Evolutionary conservation across 1,140 invertebrate genomes (phyloP), one percentile per base, ranked within the genome.

Genomic region (Lepidurus apus): DNA sequence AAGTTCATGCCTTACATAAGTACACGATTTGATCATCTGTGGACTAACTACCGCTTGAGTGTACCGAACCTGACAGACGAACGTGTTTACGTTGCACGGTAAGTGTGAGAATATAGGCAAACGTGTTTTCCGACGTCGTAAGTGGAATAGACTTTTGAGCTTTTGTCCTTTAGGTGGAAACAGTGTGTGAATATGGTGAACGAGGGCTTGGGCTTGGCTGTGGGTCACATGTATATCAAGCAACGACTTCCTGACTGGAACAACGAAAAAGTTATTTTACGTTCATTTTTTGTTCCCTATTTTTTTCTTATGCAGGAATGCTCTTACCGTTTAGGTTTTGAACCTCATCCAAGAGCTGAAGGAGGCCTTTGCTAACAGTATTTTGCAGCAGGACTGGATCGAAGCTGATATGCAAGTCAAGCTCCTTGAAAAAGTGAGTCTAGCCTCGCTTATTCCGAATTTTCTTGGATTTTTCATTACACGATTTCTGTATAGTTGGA

Each of bases 151-250:
- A n/a, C 42, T 0, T 43, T 82, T 85, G 76, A 2, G 21, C 21
- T 76, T 13, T 8, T 73, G 81, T 85, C 24, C 79, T 81, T 43
- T 21, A 83, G 88, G 43, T 90, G 89, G 89, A 86, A 88, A 79
- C 86, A 87, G 42, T 90, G 89, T 83, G 87, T 88, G 0, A 83
- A 82, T 43, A 85, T 88, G 74, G 87, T 88, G n/a, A 88, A 87
- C 73, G 87, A 89, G 78, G 86, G 87, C 42, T 85, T 90, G 81
- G 88, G 88, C 5, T 85, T 88, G 82, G 87, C 88, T 13, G 83
- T 89, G 0, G 88, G 88, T 1, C 81, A 86, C 26, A 80, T 89
- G 42, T 90, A 89, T 82, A 85, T 89, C 7, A 82, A 86, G 74
- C 82, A 87, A 77, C 84, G 86, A 80, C 87, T 88, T 80, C 83